Percentiles rank a stretch among this genome's conserved stretches.
These are phyloP conservation scores for Apodemia mormo DNA, from an alignment of 2,888 invertebrate genomes.

Conservation along the genomic window DNA sequence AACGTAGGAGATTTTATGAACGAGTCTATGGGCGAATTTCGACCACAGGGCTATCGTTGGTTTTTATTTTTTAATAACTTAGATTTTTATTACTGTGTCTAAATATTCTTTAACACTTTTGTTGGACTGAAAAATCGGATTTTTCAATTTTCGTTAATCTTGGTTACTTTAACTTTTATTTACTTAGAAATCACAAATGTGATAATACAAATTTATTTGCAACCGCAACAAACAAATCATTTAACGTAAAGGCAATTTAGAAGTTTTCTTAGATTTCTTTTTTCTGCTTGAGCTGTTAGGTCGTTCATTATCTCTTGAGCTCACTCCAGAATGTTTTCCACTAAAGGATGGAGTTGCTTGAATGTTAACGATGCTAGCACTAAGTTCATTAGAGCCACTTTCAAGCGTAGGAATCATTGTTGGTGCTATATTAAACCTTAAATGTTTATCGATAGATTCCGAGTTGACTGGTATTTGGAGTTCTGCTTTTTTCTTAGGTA, in stretches of 20 bases:
- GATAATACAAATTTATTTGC: background rate
- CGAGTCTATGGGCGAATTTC: too few species aligned
- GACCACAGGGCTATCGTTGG: too few species aligned
- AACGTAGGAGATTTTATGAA: too few species aligned
- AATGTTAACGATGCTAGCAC: conserved; percentile 19
- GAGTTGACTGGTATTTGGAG: background rate
- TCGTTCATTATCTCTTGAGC: background rate
- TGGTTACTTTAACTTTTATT: too few species aligned
- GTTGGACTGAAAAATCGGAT: too few species aligned
- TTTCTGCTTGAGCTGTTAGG: background rate
- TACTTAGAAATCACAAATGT: background rate
- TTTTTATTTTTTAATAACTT: too few species aligned
- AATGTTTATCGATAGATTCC: conserved; percentile 42
- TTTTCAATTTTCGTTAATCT: too few species aligned
- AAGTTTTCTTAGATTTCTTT: conserved; percentile 19
- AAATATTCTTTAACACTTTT: too few species aligned
- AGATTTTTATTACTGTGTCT: too few species aligned
- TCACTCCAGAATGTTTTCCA: background rate
- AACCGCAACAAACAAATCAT: background rate
- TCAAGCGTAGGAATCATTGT: conserved; percentile 44
- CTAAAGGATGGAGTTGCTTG: background rate
- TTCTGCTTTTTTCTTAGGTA: conserved; percentile 24
- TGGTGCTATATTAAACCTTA: conserved; percentile 58
- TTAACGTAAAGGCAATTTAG: background rate
- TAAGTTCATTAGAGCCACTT: conserved; percentile 33